phyloP scores from a whole-genome alignment of 2,113 vertebrate genomes.

The Anhinga anhinga region DNA sequence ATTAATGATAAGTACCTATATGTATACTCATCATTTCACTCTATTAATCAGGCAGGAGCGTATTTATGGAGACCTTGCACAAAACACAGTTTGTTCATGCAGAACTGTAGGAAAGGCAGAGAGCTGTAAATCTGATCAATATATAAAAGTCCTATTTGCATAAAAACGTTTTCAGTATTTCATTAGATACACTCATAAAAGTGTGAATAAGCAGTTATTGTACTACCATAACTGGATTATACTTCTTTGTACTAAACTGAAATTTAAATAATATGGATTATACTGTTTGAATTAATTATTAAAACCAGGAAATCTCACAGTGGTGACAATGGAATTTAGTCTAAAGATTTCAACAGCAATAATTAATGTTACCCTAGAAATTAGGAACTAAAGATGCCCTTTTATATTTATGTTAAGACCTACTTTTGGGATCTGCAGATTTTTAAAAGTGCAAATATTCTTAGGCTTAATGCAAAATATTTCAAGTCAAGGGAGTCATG shows the following conservation, averaged over 20 bases:
- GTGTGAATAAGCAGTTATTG: not conserved
- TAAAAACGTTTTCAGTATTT: conserved; percentile 2
- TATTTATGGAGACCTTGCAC: not conserved
- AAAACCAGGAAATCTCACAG: not conserved
- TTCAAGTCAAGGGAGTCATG: not conserved
- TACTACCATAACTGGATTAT: conserved; percentile 16
- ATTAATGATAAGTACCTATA: not conserved
- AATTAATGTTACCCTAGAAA: conserved; percentile 4
- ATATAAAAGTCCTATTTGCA: not conserved
- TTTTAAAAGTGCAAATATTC: not conserved
- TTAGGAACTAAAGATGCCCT: not conserved
- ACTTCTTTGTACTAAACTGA: not conserved
- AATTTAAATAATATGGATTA: conserved; percentile 15
- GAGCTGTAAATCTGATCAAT: not conserved
- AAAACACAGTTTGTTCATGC: not conserved
- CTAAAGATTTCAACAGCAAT: not conserved
- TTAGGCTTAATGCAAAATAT: not conserved
- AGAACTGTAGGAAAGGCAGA: not conserved
- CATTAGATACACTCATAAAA: conserved; percentile 34
- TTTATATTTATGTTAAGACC: not conserved
- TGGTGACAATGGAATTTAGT: not conserved
- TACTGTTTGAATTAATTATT: conserved; percentile 23
- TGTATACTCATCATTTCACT: not conserved
- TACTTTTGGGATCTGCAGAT: not conserved
- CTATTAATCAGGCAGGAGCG: not conserved